Percentiles rank a stretch among this genome's conserved stretches.
Conservation (phyloP, 2,888 invertebrate species). For the Sericinus montela region DNA sequence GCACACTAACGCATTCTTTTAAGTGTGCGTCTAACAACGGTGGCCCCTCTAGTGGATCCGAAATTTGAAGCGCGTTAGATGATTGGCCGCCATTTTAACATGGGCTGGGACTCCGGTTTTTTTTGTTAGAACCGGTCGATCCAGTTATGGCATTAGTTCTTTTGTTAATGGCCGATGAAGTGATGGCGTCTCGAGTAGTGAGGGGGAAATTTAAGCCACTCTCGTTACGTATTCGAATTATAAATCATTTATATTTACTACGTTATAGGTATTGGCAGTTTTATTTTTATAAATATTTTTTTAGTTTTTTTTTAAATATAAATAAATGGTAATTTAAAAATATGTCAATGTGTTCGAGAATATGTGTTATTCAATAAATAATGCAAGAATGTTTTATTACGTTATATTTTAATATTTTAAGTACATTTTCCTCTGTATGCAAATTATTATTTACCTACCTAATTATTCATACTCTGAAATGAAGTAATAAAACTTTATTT, state of each 20-base stretch:
- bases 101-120: constrained; percentile 18
- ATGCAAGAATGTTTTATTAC: too few relatives aligned
- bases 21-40: constrained; percentile 47
- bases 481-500: too few relatives aligned
- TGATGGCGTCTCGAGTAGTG: constrained; percentile 15
- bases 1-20: constrained; percentile 18
- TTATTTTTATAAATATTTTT: too few relatives aligned
- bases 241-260: background rate
- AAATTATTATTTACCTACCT: too few relatives aligned
- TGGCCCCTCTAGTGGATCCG: constrained; percentile 32
- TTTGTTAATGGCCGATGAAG: constrained; percentile 21
- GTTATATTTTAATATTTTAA: too few relatives aligned
- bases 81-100: constrained; percentile 52
- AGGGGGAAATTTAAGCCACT: constrained; percentile 13
- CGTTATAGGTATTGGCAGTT: too few relatives aligned
- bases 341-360: too few relatives aligned
- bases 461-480: too few relatives aligned
- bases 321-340: too few relatives aligned
- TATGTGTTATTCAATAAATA: too few relatives aligned
- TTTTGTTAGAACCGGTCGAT: constrained; percentile 21
- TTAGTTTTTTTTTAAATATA: too few relatives aligned
- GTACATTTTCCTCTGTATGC: too few relatives aligned
- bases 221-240: background rate
- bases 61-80: constrained; percentile 70
- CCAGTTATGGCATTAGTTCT: constrained; percentile 25